Conservation (phyloP, 2,797 vertebrate genomes). For the Erethizon dorsatum region DNA sequence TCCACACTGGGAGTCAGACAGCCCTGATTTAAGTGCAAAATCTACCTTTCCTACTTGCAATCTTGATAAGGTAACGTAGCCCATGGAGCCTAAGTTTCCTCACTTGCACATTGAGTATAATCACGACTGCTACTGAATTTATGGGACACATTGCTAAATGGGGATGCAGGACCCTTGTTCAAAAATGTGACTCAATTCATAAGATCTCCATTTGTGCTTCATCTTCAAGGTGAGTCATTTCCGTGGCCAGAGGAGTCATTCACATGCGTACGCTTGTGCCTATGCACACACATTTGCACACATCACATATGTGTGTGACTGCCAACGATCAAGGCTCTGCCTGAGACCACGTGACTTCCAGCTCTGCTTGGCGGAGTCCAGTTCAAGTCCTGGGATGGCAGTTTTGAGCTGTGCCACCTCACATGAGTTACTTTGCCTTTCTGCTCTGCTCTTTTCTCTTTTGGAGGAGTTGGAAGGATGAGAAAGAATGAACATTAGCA, state of each 20-base stretch:
- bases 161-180: not conserved
- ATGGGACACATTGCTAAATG: not conserved
- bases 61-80: not conserved
- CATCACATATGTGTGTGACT: accelerated
- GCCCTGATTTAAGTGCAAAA: not conserved
- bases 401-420: no score
- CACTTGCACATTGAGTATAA: not conserved
- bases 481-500: not conserved
- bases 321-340: not conserved
- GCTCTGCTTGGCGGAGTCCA: accelerated
- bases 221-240: not conserved
- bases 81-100: not conserved
- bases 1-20: not conserved
- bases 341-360: accelerated
- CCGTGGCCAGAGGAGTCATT: not conserved
- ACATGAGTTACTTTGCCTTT: accelerated
- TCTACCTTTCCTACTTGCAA: not conserved
- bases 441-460: not conserved
- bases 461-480: not conserved
- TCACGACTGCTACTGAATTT: not conserved
- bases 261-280: not conserved
- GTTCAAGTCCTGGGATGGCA: not conserved
- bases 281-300: not conserved
- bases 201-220: not conserved
- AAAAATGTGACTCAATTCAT: not conserved